Conservation (phyloP, 2,888 invertebrate species). For the Plagiodera versicolora region DNA sequence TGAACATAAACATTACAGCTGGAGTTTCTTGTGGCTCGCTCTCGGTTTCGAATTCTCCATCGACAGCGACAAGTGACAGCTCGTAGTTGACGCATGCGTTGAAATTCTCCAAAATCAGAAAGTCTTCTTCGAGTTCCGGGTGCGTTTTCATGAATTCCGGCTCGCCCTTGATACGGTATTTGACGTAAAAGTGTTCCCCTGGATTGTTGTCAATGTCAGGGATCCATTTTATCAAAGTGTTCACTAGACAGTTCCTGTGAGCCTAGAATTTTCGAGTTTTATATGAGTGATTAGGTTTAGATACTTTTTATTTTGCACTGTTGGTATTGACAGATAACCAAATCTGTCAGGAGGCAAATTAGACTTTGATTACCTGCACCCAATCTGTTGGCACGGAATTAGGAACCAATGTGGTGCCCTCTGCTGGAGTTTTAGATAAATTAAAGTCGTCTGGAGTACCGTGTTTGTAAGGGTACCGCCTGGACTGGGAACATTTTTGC, state of each 20-base stretch:
- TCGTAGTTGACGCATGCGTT: conserved; percentile 46
- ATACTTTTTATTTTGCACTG: no score
- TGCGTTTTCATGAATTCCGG: conserved; percentile 39
- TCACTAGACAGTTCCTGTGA: conserved; percentile 38
- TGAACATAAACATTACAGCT: conserved; percentile 35
- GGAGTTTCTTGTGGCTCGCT: conserved; percentile 43
- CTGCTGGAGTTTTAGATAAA: conserved; percentile 32
- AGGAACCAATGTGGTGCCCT: conserved; percentile 19
- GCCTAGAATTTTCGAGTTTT: neutral
- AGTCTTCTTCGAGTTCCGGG: conserved; percentile 42
- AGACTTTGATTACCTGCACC: no score
- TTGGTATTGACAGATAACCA: no score
- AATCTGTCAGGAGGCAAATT: no score
- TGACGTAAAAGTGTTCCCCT: conserved; percentile 46
- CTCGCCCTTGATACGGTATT: conserved; percentile 41
- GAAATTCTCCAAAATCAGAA: conserved; percentile 41
- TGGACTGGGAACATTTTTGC: conserved; percentile 30
- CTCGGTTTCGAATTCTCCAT: conserved; percentile 43
- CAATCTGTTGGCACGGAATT: conserved; percentile 20
- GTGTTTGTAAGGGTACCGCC: conserved; percentile 22
- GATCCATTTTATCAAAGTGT: conserved; percentile 44
- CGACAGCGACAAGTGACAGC: conserved; percentile 43
- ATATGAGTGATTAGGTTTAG: no score
- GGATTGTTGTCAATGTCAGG: conserved; percentile 45
- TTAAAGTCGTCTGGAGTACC: conserved; percentile 34